These are phyloP conservation scores for Istiophorus platypterus DNA, from an alignment of 2,113 vertebrate genomes.

Conservation along the genomic window DNA sequence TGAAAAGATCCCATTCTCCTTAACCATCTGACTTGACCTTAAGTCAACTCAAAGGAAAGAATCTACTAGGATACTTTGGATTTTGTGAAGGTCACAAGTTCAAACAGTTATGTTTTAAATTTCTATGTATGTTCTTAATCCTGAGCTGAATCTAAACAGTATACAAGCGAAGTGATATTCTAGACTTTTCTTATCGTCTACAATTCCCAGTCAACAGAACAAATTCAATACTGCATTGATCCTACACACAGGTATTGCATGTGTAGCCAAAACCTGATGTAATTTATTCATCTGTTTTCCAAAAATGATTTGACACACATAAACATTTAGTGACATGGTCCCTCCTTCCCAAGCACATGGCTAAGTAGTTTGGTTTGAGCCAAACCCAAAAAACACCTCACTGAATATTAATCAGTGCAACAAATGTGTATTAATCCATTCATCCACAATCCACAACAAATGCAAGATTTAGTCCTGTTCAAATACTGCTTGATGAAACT, in stretches of 20 bases:
- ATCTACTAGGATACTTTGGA: not conserved
- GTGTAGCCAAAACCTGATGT: not conserved
- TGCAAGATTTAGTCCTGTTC: not conserved
- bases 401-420: not conserved
- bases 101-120: not conserved
- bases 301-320: no score
- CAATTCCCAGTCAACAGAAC: not conserved
- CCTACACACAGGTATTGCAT: not conserved
- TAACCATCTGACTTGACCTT: constrained; percentile 6
- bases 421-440: not conserved
- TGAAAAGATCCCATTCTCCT: constrained; percentile 12
- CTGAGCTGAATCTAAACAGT: not conserved
- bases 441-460: not conserved
- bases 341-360: not conserved
- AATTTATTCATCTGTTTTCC: not conserved
- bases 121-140: not conserved
- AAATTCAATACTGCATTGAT: not conserved
- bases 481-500: not conserved
- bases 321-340: no score
- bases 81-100: constrained; percentile 4
- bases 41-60: not conserved
- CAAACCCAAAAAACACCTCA: not conserved
- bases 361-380: not conserved
- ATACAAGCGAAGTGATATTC: not conserved
- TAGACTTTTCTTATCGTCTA: not conserved